A percentile compares a stretch with the other conserved stretches of the same genome.
Evolutionary conservation across 1,140 invertebrate genomes (phyloP).

Genomic region (Mactra quadrangularis): DNA sequence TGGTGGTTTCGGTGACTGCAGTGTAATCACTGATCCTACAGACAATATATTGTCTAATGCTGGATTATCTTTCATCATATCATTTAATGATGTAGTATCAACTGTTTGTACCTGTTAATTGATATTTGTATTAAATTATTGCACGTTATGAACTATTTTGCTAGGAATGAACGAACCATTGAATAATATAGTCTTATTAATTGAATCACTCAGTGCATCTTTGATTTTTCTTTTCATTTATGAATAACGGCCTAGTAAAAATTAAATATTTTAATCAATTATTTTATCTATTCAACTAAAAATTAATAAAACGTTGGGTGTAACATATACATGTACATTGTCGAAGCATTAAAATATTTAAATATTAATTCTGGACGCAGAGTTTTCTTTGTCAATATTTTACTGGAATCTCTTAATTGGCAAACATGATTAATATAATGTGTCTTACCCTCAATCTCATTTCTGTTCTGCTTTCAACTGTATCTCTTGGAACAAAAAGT

Average conservation of each 20-base stretch:
- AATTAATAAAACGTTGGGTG: too few species aligned
- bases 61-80: background rate
- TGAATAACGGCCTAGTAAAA: background rate
- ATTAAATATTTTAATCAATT: too few species aligned
- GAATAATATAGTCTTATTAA: too few species aligned
- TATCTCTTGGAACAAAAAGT: constrained; percentile 29
- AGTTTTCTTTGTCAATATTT: too few species aligned
- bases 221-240: background rate
- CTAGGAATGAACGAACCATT: too few species aligned
- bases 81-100: background rate
- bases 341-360: too few species aligned
- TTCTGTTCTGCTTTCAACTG: constrained; percentile 11
- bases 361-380: too few species aligned
- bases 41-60: background rate
- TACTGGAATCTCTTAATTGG: too few species aligned
- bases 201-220: too few species aligned
- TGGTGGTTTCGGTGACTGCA: background rate
- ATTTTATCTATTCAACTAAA: too few species aligned
- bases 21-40: background rate
- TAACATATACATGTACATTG: too few species aligned
- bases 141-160: background rate
- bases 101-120: constrained; percentile 4
- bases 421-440: too few species aligned
- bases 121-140: background rate
- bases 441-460: constrained; percentile 20